Percentiles rank a stretch among this genome's conserved stretches.
phyloP scores from a whole-genome alignment of 2,113 vertebrate species.

The Danio rerio region DNA sequence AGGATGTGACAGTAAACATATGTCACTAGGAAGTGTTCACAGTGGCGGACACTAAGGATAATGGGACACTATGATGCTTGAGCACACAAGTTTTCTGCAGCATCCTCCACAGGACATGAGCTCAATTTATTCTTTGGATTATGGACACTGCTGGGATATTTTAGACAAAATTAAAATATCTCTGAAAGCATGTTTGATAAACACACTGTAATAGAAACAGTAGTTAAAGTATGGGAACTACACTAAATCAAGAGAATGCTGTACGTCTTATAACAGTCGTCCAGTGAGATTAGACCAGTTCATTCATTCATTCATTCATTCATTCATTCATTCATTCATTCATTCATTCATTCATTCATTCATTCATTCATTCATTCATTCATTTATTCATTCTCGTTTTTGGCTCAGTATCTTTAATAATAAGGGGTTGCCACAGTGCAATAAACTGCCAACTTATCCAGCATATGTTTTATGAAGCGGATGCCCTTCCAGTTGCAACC shows the following conservation, averaged over 20 bases:
- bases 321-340: too few relatives aligned
- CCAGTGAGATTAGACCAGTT: too few relatives aligned
- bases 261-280: too few relatives aligned
- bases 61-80: constrained; percentile 11
- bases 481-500: too few relatives aligned
- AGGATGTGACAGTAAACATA: constrained; percentile 73
- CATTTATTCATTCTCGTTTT: too few relatives aligned
- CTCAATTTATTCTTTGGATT: neutral
- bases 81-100: constrained; percentile 15
- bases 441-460: too few relatives aligned
- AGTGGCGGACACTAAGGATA: constrained; percentile 33
- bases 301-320: too few relatives aligned
- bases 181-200: neutral
- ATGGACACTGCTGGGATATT: neutral
- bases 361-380: too few relatives aligned
- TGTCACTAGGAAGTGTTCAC: constrained; percentile 74
- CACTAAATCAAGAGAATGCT: neutral
- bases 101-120: constrained; percentile 11
- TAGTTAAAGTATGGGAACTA: neutral
- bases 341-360: too few relatives aligned
- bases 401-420: too few relatives aligned
- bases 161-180: neutral
- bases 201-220: neutral
- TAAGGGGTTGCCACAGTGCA: too few relatives aligned
- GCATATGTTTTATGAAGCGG: too few relatives aligned